Conservation (phyloP, 2,113 vertebrate genomes). For the Edolisoma coerulescens region DNA sequence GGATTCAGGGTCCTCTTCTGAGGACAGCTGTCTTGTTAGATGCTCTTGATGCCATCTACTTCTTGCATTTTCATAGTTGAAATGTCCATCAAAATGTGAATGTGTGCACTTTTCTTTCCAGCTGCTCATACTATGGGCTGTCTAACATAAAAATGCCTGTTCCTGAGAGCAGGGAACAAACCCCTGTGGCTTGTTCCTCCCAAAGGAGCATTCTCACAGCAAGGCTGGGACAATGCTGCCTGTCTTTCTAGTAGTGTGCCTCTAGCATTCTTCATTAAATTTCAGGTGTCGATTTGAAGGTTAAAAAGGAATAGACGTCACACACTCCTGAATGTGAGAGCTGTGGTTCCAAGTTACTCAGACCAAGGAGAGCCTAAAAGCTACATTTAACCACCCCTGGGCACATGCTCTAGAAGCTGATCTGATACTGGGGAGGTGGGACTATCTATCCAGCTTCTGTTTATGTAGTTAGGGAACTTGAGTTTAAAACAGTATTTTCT, state of each 20-base stretch:
- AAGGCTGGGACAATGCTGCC: background rate
- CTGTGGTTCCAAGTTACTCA: background rate
- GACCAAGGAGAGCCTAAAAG: background rate
- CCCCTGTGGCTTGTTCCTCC: background rate
- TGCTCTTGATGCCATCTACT: background rate
- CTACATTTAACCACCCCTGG: background rate
- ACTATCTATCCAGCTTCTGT: background rate
- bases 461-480: background rate
- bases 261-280: background rate
- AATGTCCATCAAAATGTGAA: background rate
- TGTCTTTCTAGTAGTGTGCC: background rate
- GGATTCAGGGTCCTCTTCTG: background rate
- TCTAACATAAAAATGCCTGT: background rate
- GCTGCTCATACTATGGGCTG: background rate
- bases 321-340: background rate
- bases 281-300: background rate
- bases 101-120: background rate
- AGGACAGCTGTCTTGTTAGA: background rate
- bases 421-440: background rate
- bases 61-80: background rate
- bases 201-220: background rate
- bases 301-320: background rate
- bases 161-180: background rate
- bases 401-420: background rate
- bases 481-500: background rate